Percentiles rank a stretch among this genome's conserved stretches.
Evolutionary conservation across 2,888 invertebrate genomes (phyloP).

Genomic region (Fabriciana adippe): DNA sequence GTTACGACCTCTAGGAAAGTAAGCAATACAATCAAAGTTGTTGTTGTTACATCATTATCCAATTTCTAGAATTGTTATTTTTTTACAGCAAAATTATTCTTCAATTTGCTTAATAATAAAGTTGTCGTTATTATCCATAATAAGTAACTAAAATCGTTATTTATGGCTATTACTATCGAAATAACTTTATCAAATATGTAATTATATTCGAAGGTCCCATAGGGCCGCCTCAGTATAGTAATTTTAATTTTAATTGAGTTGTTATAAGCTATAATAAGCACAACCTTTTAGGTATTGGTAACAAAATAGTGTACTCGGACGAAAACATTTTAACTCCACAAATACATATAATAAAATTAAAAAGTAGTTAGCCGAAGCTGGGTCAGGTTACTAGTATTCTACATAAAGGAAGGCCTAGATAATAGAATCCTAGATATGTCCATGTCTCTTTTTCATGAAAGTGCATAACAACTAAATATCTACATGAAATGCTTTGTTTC

Average conservation of each 20-base stretch:
- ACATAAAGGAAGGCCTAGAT: too few relatives aligned
- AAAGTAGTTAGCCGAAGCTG: too few relatives aligned
- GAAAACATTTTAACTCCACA: background rate
- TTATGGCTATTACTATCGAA: constrained; percentile 15
- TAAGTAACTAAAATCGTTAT: constrained; percentile 8
- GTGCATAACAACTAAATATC: too few relatives aligned
- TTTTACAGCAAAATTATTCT: background rate
- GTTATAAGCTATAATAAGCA: constrained; percentile 17
- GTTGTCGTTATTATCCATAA: constrained; percentile 8
- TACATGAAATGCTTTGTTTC: background rate
- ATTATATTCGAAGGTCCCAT: constrained; percentile 23
- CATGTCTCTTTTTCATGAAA: too few relatives aligned
- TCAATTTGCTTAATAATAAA: constrained; percentile 6
- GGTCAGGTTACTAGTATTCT: too few relatives aligned
- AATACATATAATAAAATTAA: background rate
- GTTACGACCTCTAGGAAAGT: too few relatives aligned
- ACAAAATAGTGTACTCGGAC: background rate
- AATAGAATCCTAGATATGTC: too few relatives aligned
- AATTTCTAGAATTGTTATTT: too few relatives aligned
- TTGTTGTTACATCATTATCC: too few relatives aligned
- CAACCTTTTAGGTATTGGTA: background rate
- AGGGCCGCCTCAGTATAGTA: constrained; percentile 18
- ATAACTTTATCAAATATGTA: constrained; percentile 21
- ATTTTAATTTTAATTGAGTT: constrained; percentile 25
- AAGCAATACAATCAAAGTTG: background rate